phyloP scores from a whole-genome alignment of 2,113 vertebrate species.

The Axis porcinus region DNA sequence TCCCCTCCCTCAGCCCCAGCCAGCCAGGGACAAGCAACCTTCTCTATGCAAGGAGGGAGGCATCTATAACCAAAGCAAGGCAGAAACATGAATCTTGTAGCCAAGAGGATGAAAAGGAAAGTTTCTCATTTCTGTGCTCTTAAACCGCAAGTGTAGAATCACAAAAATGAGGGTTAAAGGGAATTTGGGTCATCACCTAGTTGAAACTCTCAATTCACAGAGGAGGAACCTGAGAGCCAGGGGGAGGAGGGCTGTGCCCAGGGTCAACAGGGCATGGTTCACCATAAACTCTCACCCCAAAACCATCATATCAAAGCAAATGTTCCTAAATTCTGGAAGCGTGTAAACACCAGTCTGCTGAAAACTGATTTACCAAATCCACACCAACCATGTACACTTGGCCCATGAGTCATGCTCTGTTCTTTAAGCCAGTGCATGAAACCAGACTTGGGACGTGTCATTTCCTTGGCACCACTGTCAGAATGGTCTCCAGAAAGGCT shows the following conservation, averaged over 20 bases:
- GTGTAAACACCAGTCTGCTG: background rate
- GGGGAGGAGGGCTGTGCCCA: background rate
- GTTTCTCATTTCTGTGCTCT: background rate
- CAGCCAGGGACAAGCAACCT: background rate
- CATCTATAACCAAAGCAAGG: background rate
- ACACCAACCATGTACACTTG: rapidly evolving
- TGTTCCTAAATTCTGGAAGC: background rate
- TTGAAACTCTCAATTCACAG: background rate
- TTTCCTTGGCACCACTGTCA: background rate
- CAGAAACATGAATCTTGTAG: background rate
- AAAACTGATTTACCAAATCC: background rate
- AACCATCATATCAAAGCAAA: background rate
- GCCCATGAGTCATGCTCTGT: background rate
- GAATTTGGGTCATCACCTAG: background rate
- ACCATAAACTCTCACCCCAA: background rate
- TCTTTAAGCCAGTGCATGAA: background rate
- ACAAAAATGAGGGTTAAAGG: background rate
- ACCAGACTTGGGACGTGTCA: background rate
- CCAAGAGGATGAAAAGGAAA: background rate
- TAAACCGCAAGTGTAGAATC: background rate
- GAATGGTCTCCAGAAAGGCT: background rate
- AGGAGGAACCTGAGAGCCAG: background rate
- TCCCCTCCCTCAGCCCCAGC: background rate
- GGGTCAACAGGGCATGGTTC: background rate
- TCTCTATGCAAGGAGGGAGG: background rate